A percentile compares a stretch with the other conserved stretches of the same genome.
Conservation (phyloP, 1,140 invertebrate species). For the Telenomus remus region DNA sequence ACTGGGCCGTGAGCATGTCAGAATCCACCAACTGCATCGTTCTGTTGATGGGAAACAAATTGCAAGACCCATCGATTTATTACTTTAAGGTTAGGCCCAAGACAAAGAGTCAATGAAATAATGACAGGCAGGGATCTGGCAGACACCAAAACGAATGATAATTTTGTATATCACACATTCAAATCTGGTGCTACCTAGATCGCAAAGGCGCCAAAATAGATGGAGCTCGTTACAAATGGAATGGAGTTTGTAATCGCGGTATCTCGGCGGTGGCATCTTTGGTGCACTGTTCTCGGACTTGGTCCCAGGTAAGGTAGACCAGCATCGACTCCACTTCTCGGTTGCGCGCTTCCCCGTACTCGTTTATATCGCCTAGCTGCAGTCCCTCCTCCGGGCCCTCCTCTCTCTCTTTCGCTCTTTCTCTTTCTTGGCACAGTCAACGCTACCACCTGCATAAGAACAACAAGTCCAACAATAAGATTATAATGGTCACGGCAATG, state of each 20-base stretch:
- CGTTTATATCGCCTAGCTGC: constrained; percentile 70
- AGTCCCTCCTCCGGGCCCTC: constrained; percentile 53
- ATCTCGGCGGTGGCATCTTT: constrained; percentile 72
- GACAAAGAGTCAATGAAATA: constrained; percentile 24
- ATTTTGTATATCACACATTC: constrained; percentile 68
- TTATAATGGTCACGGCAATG: constrained; percentile 72
- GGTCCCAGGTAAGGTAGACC: constrained; percentile 25
- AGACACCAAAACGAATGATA: constrained; percentile 66
- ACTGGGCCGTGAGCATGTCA: too few species aligned
- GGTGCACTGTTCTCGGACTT: constrained; percentile 48
- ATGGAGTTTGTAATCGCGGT: constrained; percentile 75
- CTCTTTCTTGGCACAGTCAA: constrained; percentile 34
- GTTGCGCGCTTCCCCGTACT: constrained; percentile 70
- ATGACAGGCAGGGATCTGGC: constrained; percentile 1
- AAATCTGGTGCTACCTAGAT: constrained; percentile 71
- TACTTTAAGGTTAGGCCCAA: background rate
- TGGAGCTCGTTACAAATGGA: constrained; percentile 75
- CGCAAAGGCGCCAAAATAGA: constrained; percentile 72
- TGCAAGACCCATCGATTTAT: background rate
- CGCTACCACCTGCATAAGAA: constrained; percentile 69
- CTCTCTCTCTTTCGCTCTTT: constrained; percentile 33
- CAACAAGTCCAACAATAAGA: constrained; percentile 73
- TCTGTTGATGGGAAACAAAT: background rate
- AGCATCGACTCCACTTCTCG: constrained; percentile 54
- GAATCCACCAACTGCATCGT: too few species aligned